A percentile compares a stretch with the other conserved stretches of the same genome.
Conservation (phyloP, 2,113 vertebrate genomes). For the Corythaixoides concolor region DNA sequence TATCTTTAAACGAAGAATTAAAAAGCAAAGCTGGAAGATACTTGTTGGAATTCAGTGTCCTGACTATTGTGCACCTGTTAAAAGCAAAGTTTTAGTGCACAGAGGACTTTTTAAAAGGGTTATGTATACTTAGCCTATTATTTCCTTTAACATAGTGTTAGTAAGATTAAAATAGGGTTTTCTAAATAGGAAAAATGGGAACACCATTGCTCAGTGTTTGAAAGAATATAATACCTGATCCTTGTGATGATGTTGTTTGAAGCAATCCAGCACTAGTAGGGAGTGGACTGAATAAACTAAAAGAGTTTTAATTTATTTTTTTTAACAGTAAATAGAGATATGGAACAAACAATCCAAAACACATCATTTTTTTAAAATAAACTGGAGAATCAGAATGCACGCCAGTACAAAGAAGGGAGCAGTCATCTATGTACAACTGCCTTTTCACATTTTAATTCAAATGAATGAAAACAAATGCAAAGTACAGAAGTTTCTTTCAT, state of each 20-base stretch:
- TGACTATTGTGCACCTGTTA: not conserved
- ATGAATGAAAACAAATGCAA: not conserved
- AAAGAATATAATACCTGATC: not conserved
- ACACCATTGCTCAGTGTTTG: not conserved
- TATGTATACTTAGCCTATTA: not conserved
- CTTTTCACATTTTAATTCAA: not conserved
- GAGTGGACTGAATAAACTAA: not conserved
- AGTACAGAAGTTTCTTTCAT: not conserved
- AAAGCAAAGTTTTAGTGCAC: not conserved
- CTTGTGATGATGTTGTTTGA: not conserved
- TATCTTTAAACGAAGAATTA: not conserved
- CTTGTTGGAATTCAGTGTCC: not conserved
- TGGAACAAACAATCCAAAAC: not conserved
- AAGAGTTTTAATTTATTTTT: not conserved
- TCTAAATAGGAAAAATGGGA: not conserved
- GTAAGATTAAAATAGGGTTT: not conserved
- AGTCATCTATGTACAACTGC: not conserved
- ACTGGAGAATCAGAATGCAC: not conserved
- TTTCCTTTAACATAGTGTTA: not conserved
- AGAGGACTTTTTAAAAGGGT: not conserved
- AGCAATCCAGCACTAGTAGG: not conserved
- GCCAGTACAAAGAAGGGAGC: not conserved
- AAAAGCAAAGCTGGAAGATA: not conserved
- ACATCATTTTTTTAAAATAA: not conserved
- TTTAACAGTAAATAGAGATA: not conserved